phyloP scores from a whole-genome alignment of 2,113 vertebrate genomes.

The Aplodontia rufa region DNA sequence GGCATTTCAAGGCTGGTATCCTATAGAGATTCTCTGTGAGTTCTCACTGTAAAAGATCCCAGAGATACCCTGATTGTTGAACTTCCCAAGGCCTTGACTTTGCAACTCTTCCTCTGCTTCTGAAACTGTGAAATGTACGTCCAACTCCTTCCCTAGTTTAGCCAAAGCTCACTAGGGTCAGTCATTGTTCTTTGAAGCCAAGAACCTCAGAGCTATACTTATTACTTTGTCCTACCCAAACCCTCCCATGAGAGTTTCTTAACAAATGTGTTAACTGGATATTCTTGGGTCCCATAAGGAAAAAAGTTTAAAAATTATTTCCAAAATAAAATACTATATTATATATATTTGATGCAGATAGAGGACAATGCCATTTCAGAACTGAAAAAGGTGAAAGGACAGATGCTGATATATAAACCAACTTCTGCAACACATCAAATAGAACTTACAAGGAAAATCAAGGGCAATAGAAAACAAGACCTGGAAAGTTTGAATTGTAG shows the following conservation, averaged over 20 bases:
- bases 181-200: background rate
- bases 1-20: background rate
- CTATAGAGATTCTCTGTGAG: background rate
- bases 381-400: constrained; percentile 39
- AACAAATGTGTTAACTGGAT: background rate
- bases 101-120: background rate
- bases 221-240: background rate
- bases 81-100: background rate
- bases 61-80: background rate
- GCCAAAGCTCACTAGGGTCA: background rate
- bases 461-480: background rate
- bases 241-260: background rate
- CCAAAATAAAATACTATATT: constrained; percentile 1
- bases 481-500: background rate
- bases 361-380: background rate
- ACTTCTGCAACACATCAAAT: constrained; percentile 19
- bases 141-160: background rate
- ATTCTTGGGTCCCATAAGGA: background rate
- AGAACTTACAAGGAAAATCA: constrained; percentile 34
- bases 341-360: background rate
- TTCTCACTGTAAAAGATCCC: background rate
- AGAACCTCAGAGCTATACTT: background rate
- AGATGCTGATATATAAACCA: background rate
- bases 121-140: background rate
- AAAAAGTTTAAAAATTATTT: background rate